phyloP scores from a whole-genome alignment of 2,888 invertebrate species.

The Theodoxus fluviatilis region DNA sequence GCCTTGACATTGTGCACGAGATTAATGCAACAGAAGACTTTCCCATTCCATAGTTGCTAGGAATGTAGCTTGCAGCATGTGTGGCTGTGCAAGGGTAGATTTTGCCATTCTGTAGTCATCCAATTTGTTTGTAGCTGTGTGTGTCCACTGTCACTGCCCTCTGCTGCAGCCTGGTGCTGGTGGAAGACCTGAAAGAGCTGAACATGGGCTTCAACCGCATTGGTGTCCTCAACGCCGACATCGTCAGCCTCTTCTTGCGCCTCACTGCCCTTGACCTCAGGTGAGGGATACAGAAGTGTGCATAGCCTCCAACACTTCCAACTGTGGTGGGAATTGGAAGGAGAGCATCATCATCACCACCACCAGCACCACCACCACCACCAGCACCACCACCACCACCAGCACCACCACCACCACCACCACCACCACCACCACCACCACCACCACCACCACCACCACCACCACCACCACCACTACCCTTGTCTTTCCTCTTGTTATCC shows the following conservation, averaged over 20 bases:
- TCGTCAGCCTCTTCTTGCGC: conserved; percentile 70
- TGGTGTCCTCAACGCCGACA: conserved; percentile 72
- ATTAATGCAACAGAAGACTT: no score
- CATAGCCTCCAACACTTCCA: not conserved
- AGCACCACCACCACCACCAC: no score
- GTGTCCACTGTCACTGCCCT: no score
- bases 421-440: no score
- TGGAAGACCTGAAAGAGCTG: conserved; percentile 63
- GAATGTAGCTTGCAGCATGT: not conserved
- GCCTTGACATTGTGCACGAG: no score
- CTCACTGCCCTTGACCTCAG: conserved; percentile 79
- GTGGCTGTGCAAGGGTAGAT: not conserved
- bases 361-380: no score
- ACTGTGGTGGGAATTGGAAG: not conserved
- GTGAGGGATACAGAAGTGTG: conserved; percentile 59
- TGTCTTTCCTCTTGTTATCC: no score
- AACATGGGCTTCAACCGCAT: conserved; percentile 78
- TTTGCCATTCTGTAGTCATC: not conserved
- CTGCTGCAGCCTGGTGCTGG: conserved; percentile 60
- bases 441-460: no score
- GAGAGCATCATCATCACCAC: no score
- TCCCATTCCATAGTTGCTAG: no score
- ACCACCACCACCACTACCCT: no score
- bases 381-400: no score
- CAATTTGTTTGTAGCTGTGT: conserved; percentile 17